A percentile compares a stretch with the other conserved stretches of the same genome.
phyloP scores from a whole-genome alignment of 2,797 vertebrate genomes.

The Pitangus sulphuratus region DNA sequence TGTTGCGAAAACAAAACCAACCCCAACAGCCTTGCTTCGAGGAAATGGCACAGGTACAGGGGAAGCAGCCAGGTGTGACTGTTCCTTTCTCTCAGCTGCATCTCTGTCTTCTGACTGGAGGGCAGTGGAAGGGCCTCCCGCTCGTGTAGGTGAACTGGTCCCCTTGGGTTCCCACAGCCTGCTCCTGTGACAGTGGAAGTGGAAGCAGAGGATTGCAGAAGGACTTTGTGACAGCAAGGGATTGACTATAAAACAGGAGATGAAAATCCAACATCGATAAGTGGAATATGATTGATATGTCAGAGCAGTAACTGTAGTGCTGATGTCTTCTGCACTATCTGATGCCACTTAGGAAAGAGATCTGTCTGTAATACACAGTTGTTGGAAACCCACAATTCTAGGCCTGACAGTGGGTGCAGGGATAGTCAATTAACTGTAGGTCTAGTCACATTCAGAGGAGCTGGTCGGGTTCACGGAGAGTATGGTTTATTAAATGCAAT shows the following conservation, averaged over 20 bases:
- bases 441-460: neutral
- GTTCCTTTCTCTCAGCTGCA: neutral
- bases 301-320: rapidly evolving
- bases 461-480: neutral
- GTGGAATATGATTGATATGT: neutral
- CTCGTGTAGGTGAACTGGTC: neutral
- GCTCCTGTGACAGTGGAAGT: neutral
- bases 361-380: rapidly evolving
- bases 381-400: neutral
- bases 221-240: neutral
- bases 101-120: neutral
- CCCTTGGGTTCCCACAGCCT: neutral
- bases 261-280: neutral
- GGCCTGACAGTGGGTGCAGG: neutral
- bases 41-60: neutral
- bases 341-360: neutral
- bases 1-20: rapidly evolving
- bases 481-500: neutral
- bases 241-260: neutral
- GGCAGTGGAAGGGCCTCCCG: neutral
- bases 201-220: neutral
- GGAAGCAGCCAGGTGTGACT: neutral
- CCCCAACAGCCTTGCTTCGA: neutral
- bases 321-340: neutral
- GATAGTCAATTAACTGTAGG: neutral